Percentiles rank a stretch among this genome's conserved stretches.
Evolutionary conservation across 2,113 vertebrate species (phyloP).

Genomic region (Oncorhynchus clarkii): DNA sequence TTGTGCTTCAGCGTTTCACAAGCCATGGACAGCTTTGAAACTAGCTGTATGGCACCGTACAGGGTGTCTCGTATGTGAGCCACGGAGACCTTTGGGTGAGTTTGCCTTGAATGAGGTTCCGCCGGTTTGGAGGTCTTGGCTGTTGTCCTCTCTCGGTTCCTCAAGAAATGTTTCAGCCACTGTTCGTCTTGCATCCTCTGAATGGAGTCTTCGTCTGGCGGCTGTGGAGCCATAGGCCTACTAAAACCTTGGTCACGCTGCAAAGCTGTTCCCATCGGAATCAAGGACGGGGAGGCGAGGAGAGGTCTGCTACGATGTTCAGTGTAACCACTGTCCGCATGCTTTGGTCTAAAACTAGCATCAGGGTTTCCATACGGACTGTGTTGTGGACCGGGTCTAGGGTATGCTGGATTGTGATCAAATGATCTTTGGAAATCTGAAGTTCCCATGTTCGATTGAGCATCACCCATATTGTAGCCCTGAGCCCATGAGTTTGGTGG

Average conservation of each 20-base stretch:
- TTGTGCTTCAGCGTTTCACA: conserved; percentile 63
- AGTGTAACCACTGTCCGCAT: background rate
- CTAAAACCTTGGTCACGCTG: background rate
- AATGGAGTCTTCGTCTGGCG: conserved; percentile 25
- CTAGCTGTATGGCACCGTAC: conserved; percentile 60
- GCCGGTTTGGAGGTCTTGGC: background rate
- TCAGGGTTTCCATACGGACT: background rate
- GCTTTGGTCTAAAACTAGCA: background rate
- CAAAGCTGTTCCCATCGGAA: background rate
- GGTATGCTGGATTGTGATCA: background rate
- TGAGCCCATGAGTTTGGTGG: background rate
- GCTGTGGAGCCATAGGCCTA: background rate
- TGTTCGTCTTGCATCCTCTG: conserved; percentile 55
- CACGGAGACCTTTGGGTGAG: background rate
- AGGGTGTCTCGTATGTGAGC: conserved; percentile 58
- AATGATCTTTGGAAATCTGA: conserved; percentile 10
- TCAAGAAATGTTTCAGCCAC: conserved; percentile 61
- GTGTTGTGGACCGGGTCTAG: background rate
- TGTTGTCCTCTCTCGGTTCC: conserved; percentile 5
- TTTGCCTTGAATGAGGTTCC: background rate
- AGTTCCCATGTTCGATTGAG: background rate
- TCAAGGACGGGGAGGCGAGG: background rate
- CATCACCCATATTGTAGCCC: background rate
- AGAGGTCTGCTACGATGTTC: conserved; percentile 1
- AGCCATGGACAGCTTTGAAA: conserved; percentile 66